These are phyloP conservation scores for Thryonomys swinderianus DNA, from an alignment of 2,113 vertebrate genomes.

Conservation along the genomic window DNA sequence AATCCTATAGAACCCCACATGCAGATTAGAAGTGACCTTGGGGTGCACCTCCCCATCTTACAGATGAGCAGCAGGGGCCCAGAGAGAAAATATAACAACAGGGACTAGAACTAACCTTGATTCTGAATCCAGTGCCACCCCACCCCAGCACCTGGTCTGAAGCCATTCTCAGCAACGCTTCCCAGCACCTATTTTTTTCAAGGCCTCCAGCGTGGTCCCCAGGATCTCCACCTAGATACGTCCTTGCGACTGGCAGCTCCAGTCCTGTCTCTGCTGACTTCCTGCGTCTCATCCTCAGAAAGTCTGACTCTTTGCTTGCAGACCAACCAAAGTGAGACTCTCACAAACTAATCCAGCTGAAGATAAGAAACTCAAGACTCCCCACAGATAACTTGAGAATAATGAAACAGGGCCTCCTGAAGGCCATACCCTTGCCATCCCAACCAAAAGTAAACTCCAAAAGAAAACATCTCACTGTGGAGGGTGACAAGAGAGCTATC, in stretches of 20 bases:
- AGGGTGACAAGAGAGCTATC: background rate
- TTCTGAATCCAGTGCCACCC: background rate
- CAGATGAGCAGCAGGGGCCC: slow-evolving; percentile 35
- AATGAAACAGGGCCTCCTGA: background rate
- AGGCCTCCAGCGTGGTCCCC: background rate
- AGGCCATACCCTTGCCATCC: background rate
- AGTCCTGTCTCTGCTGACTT: background rate
- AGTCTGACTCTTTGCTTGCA: slow-evolving; percentile 10
- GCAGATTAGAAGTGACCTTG: background rate
- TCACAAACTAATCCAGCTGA: slow-evolving; percentile 6
- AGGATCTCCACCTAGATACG: background rate
- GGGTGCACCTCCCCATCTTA: background rate
- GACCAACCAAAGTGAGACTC: background rate
- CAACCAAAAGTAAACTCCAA: background rate
- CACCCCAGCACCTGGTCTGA: background rate
- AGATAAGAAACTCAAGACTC: slow-evolving; percentile 1
- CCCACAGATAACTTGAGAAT: background rate
- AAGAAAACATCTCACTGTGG: background rate
- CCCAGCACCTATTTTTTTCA: background rate
- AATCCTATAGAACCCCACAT: background rate
- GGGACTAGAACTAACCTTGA: background rate
- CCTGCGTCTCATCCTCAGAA: background rate
- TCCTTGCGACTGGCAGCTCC: background rate
- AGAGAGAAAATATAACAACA: background rate
- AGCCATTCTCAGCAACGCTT: background rate